These are phyloP conservation scores for Axis porcinus DNA, from an alignment of 2,113 vertebrate species.

Conservation along the genomic window DNA sequence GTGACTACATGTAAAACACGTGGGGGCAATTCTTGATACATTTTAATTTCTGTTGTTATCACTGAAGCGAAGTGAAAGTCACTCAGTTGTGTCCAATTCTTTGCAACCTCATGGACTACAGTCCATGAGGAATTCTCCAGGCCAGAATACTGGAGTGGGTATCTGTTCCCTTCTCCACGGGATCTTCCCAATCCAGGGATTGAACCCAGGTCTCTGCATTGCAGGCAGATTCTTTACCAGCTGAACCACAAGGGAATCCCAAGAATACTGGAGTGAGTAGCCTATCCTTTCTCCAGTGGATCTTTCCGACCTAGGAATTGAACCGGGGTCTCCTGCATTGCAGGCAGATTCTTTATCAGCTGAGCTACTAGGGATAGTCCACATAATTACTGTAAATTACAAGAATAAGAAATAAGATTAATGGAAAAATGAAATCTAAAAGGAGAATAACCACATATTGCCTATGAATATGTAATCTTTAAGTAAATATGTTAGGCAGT, in stretches of 20 bases:
- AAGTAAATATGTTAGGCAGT: background rate
- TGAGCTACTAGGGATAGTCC: background rate
- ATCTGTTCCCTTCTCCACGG: background rate
- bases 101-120: background rate
- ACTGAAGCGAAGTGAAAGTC: background rate
- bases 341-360: background rate
- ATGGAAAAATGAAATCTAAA: background rate
- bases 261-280: no score
- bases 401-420: background rate
- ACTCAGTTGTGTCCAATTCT: background rate
- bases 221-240: background rate
- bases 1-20: background rate
- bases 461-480: background rate
- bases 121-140: background rate
- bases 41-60: background rate
- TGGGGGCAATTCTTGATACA: background rate
- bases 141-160: background rate
- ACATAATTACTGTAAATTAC: background rate
- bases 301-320: no score
- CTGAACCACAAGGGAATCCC: no score
- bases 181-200: background rate
- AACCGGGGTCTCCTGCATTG: no score
- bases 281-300: no score
- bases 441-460: background rate
- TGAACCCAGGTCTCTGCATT: background rate